A percentile compares a stretch with the other conserved stretches of the same genome.
Conservation (phyloP, 2,888 invertebrate species). For the Dynastes maya region DNA sequence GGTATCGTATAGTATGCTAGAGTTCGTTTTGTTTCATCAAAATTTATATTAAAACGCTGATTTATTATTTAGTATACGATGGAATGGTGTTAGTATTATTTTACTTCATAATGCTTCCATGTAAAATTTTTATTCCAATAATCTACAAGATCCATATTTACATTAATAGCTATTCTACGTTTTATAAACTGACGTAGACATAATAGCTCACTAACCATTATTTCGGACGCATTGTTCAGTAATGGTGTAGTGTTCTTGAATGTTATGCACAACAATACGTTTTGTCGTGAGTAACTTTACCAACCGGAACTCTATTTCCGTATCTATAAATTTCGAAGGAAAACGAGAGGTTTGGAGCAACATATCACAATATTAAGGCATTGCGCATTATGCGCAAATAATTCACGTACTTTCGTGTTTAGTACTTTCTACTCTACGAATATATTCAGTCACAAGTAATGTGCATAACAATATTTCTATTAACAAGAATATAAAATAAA, state of each 20-base stretch:
- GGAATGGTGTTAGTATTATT: too few species aligned
- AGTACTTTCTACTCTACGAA: not conserved
- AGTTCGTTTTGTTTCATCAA: too few species aligned
- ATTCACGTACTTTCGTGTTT: not conserved
- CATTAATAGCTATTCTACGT: constrained; percentile 46
- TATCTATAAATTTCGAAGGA: constrained; percentile 54
- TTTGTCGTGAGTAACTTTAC: constrained; percentile 57
- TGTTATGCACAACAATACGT: constrained; percentile 59
- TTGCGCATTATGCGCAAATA: constrained; percentile 2
- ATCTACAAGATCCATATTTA: constrained; percentile 2
- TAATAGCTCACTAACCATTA: constrained; percentile 50
- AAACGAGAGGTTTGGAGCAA: constrained; percentile 19
- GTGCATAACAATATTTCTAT: too few species aligned
- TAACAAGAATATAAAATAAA: too few species aligned
- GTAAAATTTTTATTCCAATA: too few species aligned
- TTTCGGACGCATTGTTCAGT: constrained; percentile 56
- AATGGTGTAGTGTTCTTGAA: constrained; percentile 59
- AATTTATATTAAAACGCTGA: too few species aligned
- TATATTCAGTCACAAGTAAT: too few species aligned
- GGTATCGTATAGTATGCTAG: too few species aligned
- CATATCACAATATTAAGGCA: constrained; percentile 6
- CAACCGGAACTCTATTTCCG: constrained; percentile 59
- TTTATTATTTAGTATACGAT: too few species aligned
- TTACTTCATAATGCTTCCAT: too few species aligned
- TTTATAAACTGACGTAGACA: constrained; percentile 40